Conservation (phyloP, 2,113 vertebrate species). For the Pipra filicauda region DNA sequence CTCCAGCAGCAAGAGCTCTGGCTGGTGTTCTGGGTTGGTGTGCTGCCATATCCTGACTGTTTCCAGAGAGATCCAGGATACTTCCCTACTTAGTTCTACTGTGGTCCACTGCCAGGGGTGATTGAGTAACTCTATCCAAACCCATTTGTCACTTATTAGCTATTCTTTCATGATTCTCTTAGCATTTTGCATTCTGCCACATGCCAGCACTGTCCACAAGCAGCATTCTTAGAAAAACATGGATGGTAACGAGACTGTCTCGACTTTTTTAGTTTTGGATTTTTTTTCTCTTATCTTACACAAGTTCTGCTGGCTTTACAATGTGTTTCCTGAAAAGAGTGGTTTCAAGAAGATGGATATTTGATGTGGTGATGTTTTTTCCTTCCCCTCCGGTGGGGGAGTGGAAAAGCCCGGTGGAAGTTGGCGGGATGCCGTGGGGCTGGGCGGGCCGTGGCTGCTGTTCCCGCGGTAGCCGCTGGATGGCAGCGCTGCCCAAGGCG, state of each 20-base stretch:
- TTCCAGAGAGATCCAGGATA: not conserved
- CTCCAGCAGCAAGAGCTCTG: not conserved
- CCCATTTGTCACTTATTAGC: rapidly evolving
- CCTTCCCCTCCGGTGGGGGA: rapidly evolving
- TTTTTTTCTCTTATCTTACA: not conserved
- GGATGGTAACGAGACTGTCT: rapidly evolving
- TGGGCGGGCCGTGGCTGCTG: not conserved
- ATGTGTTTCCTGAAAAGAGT: rapidly evolving
- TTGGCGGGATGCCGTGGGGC: no score
- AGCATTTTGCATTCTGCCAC: not conserved
- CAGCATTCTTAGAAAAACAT: not conserved
- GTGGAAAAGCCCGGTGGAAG: rapidly evolving
- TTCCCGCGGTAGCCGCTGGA: not conserved
- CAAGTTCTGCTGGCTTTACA: not conserved
- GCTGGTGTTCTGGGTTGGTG: not conserved
- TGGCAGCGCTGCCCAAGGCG: not conserved
- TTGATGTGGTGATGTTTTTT: not conserved
- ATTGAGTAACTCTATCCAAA: not conserved
- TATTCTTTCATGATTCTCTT: not conserved
- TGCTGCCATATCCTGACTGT: not conserved
- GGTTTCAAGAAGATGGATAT: rapidly evolving
- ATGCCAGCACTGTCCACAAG: not conserved
- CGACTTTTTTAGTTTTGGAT: rapidly evolving
- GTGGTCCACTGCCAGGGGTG: not conserved
- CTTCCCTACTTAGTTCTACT: not conserved